phyloP scores from a whole-genome alignment of 2,888 invertebrate genomes.

The Trachelus stipa region DNA sequence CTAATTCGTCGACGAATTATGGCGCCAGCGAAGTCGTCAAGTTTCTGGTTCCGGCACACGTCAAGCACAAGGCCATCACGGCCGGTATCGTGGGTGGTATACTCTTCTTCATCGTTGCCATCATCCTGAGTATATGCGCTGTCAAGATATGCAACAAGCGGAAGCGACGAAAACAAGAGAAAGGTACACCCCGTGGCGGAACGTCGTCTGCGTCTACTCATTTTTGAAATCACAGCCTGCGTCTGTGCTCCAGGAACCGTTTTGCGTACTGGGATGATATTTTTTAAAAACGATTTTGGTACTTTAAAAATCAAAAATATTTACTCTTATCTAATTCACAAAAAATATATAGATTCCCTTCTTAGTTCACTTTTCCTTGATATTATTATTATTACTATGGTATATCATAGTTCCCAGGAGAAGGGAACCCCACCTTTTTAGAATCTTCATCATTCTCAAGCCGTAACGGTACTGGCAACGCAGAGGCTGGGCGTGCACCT shows the following conservation, averaged over 20 bases:
- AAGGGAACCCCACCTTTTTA: background rate
- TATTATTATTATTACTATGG: background rate
- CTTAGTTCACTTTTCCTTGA: background rate
- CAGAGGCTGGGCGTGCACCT: slow-evolving; percentile 48
- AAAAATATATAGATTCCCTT: background rate
- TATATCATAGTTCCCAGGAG: background rate
- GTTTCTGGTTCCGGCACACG: slow-evolving; percentile 89
- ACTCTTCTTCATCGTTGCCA: slow-evolving; percentile 96
- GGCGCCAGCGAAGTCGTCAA: slow-evolving; percentile 90
- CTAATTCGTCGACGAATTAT: slow-evolving; percentile 87
- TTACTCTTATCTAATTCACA: background rate
- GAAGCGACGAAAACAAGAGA: slow-evolving; percentile 96
- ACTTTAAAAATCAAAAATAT: background rate
- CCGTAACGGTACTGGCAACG: slow-evolving; percentile 35
- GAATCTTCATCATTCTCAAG: background rate
- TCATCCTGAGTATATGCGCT: slow-evolving; percentile 96
- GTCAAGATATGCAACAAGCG: slow-evolving; percentile 98
- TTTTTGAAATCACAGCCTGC: slow-evolving; percentile 38
- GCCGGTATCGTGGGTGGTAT: slow-evolving; percentile 97
- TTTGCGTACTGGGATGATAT: background rate
- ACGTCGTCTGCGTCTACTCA: slow-evolving; percentile 11
- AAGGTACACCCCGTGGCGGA: slow-evolving; percentile 76
- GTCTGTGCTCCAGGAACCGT: slow-evolving; percentile 44
- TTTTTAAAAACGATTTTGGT: background rate
- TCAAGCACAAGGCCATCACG: slow-evolving; percentile 95